Evolutionary conservation across 2,113 vertebrate species (phyloP).

Genomic region (Xiphorhynchus elegans): DNA sequence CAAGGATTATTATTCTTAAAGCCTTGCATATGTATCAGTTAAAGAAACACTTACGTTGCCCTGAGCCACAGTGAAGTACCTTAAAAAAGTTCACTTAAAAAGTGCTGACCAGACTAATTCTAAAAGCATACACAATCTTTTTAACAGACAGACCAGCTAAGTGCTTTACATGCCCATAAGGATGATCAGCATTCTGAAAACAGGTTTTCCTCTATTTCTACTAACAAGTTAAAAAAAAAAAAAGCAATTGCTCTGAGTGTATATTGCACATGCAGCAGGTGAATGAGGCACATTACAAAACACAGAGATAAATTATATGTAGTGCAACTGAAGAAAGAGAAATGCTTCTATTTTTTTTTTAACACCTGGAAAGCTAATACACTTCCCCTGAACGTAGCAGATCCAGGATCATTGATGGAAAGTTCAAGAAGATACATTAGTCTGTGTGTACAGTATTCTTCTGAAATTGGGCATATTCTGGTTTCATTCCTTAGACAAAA

Average conservation of each 20-base stretch:
- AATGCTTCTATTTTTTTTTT: background rate
- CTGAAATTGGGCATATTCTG: background rate
- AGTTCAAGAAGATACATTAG: background rate
- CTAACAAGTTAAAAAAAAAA: background rate
- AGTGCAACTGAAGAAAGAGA: background rate
- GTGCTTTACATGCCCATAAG: background rate
- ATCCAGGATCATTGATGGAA: background rate
- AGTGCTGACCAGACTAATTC: background rate
- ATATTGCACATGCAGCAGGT: background rate
- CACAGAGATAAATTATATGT: background rate
- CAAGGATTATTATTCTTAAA: background rate
- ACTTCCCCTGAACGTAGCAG: background rate
- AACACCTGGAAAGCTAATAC: background rate
- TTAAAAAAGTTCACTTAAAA: background rate
- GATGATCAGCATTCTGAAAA: background rate
- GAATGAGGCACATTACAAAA: background rate
- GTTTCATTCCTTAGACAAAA: background rate
- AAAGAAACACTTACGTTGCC: background rate
- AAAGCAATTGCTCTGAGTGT: background rate
- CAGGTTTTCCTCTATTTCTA: background rate
- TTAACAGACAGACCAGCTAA: background rate
- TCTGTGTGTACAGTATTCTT: background rate
- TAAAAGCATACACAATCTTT: background rate
- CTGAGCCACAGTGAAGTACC: background rate
- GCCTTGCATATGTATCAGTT: accelerated